These are phyloP conservation scores for Saguinus imperator DNA, from an alignment of 2,113 vertebrate species.

Conservation along the genomic window DNA sequence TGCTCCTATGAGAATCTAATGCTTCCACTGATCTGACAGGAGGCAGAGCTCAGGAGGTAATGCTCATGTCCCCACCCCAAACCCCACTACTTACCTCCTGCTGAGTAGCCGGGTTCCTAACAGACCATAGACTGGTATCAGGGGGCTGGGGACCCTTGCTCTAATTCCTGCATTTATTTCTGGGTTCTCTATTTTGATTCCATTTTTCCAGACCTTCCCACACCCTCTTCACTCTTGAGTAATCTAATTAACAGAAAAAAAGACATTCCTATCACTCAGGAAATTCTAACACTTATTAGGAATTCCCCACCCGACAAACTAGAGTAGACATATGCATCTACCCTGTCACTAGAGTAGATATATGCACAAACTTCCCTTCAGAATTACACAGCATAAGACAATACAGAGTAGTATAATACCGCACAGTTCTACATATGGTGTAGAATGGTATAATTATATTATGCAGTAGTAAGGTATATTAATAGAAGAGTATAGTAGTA, in stretches of 20 bases:
- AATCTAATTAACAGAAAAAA: neutral
- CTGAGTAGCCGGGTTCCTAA: no score
- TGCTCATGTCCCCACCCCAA: no score
- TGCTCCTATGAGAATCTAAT: no score
- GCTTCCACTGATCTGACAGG: no score
- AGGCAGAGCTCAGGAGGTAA: no score
- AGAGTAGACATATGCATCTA: no score
- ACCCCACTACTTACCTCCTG: no score
- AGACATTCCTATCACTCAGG: neutral
- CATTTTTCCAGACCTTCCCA: neutral
- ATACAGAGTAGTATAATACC: neutral
- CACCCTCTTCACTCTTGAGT: neutral
- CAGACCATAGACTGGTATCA: no score
- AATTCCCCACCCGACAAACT: neutral
- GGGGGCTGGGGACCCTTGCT: no score
- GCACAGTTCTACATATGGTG: neutral
- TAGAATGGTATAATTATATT: neutral
- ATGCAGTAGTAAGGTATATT: neutral
- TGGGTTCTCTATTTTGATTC: no score
- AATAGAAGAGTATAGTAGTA: neutral
- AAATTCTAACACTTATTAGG: neutral
- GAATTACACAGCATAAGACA: neutral
- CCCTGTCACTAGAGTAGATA: neutral
- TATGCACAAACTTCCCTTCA: neutral
- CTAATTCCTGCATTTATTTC: no score